Base-by-base conservation (phyloP, 2,888 invertebrate genomes). In the Rapana venosa region DNA sequence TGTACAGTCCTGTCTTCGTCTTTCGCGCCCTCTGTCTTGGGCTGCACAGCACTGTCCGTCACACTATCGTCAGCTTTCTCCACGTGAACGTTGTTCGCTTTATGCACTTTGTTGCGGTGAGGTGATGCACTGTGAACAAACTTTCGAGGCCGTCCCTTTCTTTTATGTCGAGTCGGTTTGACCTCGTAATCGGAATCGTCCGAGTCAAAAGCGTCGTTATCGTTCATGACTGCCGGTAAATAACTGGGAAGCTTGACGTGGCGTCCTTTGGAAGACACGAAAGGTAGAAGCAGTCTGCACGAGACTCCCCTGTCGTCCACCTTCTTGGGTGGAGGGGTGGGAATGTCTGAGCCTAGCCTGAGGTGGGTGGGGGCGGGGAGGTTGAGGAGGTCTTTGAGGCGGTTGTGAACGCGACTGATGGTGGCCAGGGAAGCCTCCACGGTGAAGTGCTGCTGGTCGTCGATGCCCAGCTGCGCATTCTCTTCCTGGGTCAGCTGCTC, bases 221-320 rank as follows among this genome's bases (percentile, higher is more conserved):
- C 88, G 20, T 88, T 47, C 77, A 91, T 87, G 35, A 89, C 77
- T 26, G 88, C 86, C 35, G 88, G 87, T 26, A 91, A 56, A 58
- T 91, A 89, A 56, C 87, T 70, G 20, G 91, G 90, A 26, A 88
- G 85, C 79, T 88, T 90, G 66, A 89, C 87, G 6, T 90, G 91
- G 13, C 92, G 88, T 13, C 92, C 92, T 61, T 90, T 89, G 1
- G 90, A 87, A 11, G 92, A 92, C 26, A 92, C 88, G 85, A 91
- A 91, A 17, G 92, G 92, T 61, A 91, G 86, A n/a, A 92, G 74
- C 66, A 92, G 88, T 35, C 89, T 77, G 87, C 92, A 92, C 36
- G 88, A 87, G 1, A 91, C 90, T n/a, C 88, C 79, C 47, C 88
- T 90, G 35, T 91, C 90, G 61, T 87, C 36, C 56, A 32, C 58